Evolutionary conservation across 2,888 invertebrate species (phyloP), one percentile per base, ranked within the genome.

Genomic region (Melinaea marsaeus): DNA sequence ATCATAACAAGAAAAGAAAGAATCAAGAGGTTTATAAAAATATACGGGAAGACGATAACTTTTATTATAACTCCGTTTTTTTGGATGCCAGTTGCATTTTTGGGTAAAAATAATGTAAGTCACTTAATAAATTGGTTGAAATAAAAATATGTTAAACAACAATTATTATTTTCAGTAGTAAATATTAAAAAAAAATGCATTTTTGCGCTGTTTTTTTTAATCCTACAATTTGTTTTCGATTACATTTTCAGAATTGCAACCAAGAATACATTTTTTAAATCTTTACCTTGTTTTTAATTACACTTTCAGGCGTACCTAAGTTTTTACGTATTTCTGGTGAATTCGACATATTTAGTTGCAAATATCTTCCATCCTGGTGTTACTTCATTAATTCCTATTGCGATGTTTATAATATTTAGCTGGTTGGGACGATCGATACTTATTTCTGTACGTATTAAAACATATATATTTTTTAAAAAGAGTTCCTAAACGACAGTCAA

Each of bases 251-350:
- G 13, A 54, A 42, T 22, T 22, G 22, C 22, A 22, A 22, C 22
- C 22, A 22, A 22, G 22, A 22, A 22, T 22, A 22, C 22, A 22
- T 22, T 22, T 22, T 22, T 22, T 1, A 22, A 22, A 22, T 22
- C 22, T 22, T 22, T 22, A 22, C 37, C 2, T 37, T 37, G 4
- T 7, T 37, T 37, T 37, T 37, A 3, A 42, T 9, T 65, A 46
- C 47, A 37, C 33, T 74, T 72, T 5, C 66, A 76, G 77, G 75
- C 75, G 0, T 78, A 76, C 63, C 59, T 70, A 34, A 70, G 80
- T 69, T 83, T 86, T 57, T 88, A 82, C 66, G 72, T 81, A 4
- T 85, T 86, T 64, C 68, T 85, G 2, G 67, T 86, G 13, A 77
- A 80, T 33, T 58, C 69, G 13, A 73, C 79, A 0, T 87, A 79